phyloP scores from a whole-genome alignment of 2,113 vertebrate genomes.

The Glaucomys volans region DNA sequence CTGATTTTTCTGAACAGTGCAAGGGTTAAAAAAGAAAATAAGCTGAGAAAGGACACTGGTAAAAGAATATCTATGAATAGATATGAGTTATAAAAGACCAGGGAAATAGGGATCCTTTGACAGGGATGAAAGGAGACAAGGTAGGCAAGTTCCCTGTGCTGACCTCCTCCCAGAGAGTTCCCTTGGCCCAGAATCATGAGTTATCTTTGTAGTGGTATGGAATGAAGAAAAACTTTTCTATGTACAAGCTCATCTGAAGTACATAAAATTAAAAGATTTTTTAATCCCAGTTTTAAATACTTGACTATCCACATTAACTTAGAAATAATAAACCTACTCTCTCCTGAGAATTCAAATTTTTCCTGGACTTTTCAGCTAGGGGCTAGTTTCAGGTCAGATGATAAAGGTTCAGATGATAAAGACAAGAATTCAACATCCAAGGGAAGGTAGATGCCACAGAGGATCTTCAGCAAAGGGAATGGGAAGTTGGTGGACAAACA shows the following conservation, averaged over 20 bases:
- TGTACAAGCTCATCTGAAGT: conserved; percentile 37
- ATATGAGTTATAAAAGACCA: not conserved
- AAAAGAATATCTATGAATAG: not conserved
- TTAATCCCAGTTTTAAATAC: conserved; percentile 43
- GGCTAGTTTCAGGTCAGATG: no score
- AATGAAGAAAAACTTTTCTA: conserved; percentile 15
- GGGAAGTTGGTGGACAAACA: not conserved
- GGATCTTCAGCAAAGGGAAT: not conserved
- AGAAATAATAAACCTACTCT: conserved; percentile 12
- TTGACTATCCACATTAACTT: conserved; percentile 13
- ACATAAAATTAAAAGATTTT: not conserved
- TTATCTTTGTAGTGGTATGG: not conserved
- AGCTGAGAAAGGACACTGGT: not conserved
- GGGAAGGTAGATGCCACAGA: not conserved
- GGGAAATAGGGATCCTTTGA: not conserved
- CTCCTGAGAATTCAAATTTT: conserved; percentile 21
- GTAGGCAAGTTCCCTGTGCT: not conserved
- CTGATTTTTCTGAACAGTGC: conserved; percentile 4
- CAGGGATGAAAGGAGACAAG: not conserved
- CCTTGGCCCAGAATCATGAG: not conserved
- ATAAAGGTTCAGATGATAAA: no score
- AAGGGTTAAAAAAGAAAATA: not conserved
- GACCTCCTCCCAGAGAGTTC: not conserved
- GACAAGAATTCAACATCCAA: not conserved
- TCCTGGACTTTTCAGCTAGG: no score